Evolutionary conservation across 1,140 invertebrate genomes (phyloP), one percentile per base, ranked within the genome.

Genomic region (Arion vulgaris): DNA sequence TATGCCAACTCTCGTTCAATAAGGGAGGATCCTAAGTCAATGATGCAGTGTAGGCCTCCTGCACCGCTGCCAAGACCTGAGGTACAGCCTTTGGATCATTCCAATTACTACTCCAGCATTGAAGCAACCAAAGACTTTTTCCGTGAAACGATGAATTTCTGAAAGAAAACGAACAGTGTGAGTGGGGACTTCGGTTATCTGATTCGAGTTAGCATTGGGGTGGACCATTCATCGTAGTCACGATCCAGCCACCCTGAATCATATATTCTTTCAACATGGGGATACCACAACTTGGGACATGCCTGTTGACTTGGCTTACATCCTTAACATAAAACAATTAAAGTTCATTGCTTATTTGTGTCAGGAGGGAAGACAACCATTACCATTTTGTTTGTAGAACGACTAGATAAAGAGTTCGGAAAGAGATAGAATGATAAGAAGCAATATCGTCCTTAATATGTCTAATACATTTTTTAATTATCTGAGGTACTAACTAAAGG

Each of bases 191-290:
- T n/a, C 17, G 62, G 32, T 19, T 66, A 4, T 7, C 28, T 23
- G 76, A 78, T 49, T 78, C 76, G 38, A 68, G 39, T n/a, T 78
- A 1, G 49, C 53, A 26, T 7, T 49, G 57, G 76, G 62, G 19
- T 78, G 76, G 76, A 66, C 76, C 0, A 45, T 78, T 23, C 76
- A 78, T 49, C 76, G 76, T 32, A 78, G 76, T 39, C 51, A 78
- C 0, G 76, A 78, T 17, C 19, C 15, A 26, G n/a, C 15, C 36
- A 78, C 76, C 0, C 26, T 39, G 4, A 17, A 78, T n/a, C 76
- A 53, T 7, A 78, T 78, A 1, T 78, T 78, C 32, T 78, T 78
- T n/a, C 76, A 78, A 36, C 9, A 66, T 11, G 51, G 38, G 0
- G 51, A 62, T 19, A 9, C 0, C 9, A 78, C 76, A 9, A 78